Evolutionary conservation across 2,113 vertebrate genomes (phyloP).

Genomic region (Phaetusa simplex): DNA sequence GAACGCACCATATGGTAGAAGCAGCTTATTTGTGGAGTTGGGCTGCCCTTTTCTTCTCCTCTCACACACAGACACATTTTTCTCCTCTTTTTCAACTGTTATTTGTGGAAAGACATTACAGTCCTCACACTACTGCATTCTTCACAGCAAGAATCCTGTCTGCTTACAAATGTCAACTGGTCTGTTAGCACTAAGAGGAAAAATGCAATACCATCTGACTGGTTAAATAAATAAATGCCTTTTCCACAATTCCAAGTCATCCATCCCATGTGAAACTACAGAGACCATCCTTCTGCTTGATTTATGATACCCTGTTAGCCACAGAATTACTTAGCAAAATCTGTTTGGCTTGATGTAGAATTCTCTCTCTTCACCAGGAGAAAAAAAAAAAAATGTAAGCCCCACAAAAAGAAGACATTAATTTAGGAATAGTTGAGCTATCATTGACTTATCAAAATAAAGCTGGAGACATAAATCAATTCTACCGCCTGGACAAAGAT

Average conservation of each 20-base stretch:
- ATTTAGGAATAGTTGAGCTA: constrained; percentile 81
- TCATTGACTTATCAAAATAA: constrained; percentile 85
- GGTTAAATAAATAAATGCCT: constrained; percentile 71
- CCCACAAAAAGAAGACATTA: constrained; percentile 74
- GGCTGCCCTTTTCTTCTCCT: not conserved
- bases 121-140: not conserved
- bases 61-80: not conserved
- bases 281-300: constrained; percentile 60
- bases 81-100: not conserved
- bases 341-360: constrained; percentile 65
- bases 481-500: constrained; percentile 66
- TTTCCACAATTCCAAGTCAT: constrained; percentile 45
- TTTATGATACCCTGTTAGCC: constrained; percentile 61
- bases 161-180: constrained; percentile 15
- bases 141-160: constrained; percentile 30
- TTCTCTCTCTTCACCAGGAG: constrained; percentile 19
- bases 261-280: constrained; percentile 44
- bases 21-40: not conserved
- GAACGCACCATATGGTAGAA: not conserved
- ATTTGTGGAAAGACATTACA: constrained; percentile 2
- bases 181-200: constrained; percentile 33
- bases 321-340: constrained; percentile 74
- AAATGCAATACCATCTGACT: constrained; percentile 29
- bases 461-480: constrained; percentile 77
- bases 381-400: constrained; percentile 14